A percentile compares a stretch with the other conserved stretches of the same genome.
Evolutionary conservation across 2,888 invertebrate genomes (phyloP).

Genomic region (Dasypolia templi): DNA sequence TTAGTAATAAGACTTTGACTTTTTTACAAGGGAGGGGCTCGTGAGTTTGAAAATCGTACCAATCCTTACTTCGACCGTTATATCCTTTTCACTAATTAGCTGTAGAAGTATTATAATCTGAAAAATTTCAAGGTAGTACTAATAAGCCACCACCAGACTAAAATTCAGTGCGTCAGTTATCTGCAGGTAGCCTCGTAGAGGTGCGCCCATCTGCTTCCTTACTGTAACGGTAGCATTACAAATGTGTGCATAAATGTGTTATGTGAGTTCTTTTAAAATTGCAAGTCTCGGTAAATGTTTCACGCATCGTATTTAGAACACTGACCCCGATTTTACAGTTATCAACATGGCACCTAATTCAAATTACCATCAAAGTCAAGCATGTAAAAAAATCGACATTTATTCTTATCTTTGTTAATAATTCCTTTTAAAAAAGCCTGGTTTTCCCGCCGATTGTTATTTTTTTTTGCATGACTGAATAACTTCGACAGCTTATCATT

Average conservation of each 20-base stretch:
- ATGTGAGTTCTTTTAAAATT: not conserved
- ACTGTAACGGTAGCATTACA: not conserved
- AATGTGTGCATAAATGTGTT: not conserved
- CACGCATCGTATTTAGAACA: constrained; percentile 11
- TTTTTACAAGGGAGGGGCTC: too few relatives aligned
- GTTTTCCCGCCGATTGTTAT: not conserved
- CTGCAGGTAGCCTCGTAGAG: not conserved
- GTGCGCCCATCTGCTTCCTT: not conserved
- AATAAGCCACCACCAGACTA: not conserved
- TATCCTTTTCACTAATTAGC: not conserved
- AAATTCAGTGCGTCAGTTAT: not conserved
- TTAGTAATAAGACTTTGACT: too few relatives aligned
- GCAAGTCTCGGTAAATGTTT: not conserved
- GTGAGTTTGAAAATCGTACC: too few relatives aligned
- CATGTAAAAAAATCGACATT: not conserved
- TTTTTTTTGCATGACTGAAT: constrained; percentile 1
- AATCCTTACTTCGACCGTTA: not conserved
- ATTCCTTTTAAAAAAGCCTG: not conserved
- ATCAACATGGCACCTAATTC: not conserved
- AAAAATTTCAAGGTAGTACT: not conserved
- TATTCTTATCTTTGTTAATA: not conserved
- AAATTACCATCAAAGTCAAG: not conserved
- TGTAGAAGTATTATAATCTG: not conserved
- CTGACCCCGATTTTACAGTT: not conserved
- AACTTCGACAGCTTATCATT: not conserved